A percentile compares a stretch with the other conserved stretches of the same genome.
Conservation (phyloP, 2,113 vertebrate species). For the Hymenochirus boettgeri region DNA sequence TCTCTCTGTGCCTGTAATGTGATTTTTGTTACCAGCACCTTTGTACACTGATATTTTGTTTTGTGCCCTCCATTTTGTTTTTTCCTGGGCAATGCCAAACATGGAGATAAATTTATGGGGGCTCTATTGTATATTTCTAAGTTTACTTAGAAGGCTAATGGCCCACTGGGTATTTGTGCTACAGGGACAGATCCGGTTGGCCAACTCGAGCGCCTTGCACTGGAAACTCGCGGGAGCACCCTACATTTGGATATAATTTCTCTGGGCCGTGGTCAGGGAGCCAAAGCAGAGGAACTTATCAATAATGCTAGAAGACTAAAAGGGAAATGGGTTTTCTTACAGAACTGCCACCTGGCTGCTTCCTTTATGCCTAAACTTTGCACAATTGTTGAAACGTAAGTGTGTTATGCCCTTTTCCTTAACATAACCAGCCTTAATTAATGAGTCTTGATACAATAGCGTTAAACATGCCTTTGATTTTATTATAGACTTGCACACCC, state of each 20-base stretch:
- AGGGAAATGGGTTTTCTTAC: conserved; percentile 57
- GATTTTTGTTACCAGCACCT: too few relatives aligned
- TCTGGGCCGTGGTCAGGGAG: conserved; percentile 52
- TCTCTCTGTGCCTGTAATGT: too few relatives aligned
- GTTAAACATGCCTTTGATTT: neutral
- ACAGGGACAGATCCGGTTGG: conserved; percentile 48
- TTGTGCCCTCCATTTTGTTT: too few relatives aligned
- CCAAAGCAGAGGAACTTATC: conserved; percentile 52
- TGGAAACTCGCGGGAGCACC: conserved; percentile 47
- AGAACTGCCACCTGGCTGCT: conserved; percentile 57
- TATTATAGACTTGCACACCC: conserved; percentile 44
- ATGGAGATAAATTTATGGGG: too few relatives aligned
- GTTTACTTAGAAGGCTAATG: too few relatives aligned
- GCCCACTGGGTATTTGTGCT: too few relatives aligned
- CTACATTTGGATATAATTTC: conserved; percentile 52
- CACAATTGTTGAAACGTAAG: conserved; percentile 54
- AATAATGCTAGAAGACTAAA: conserved; percentile 31
- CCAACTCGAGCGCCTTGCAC: conserved; percentile 51
- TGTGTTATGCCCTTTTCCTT: neutral
- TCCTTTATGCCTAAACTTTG: conserved; percentile 56
- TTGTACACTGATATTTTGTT: too few relatives aligned
- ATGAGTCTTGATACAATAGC: neutral
- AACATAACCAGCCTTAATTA: neutral
- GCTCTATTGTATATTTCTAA: too few relatives aligned
- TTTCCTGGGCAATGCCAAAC: too few relatives aligned